Percentiles rank a stretch among this genome's conserved stretches.
Evolutionary conservation across 2,113 vertebrate species (phyloP).

Genomic region (Ibidorhyncha struthersii): DNA sequence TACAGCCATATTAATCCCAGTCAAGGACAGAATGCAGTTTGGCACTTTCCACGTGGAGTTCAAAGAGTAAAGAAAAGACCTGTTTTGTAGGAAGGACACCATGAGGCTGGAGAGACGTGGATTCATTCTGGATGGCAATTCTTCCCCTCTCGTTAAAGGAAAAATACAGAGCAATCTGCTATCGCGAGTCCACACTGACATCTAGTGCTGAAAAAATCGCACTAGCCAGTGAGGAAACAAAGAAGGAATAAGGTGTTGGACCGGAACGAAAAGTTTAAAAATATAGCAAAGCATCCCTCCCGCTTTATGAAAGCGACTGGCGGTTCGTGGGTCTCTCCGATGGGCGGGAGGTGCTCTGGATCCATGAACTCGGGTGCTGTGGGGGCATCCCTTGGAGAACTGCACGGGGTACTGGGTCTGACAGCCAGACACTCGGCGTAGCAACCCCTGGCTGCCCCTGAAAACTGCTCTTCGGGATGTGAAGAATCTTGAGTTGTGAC

Average conservation of each 20-base stretch:
- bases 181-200: constrained; percentile 76
- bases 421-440: not conserved
- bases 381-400: not conserved
- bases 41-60: not conserved
- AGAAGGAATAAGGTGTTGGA: not conserved
- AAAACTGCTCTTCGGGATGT: not conserved
- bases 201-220: constrained; percentile 74
- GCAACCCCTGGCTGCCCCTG: not conserved
- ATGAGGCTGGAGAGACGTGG: not conserved
- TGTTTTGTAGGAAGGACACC: not conserved
- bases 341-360: not conserved
- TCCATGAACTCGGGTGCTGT: not conserved
- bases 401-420: fast-evolving
- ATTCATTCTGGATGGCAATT: not conserved
- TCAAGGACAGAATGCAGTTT: not conserved
- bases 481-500: not conserved
- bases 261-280: not conserved
- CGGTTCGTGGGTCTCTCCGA: not conserved
- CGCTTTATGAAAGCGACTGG: not conserved
- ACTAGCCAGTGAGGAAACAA: constrained; percentile 35
- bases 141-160: not conserved
- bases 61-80: not conserved
- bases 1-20: not conserved
- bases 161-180: not conserved
- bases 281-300: not conserved